Percentiles rank a stretch among this genome's conserved stretches.
Conservation (phyloP, 2,113 vertebrate species). For the Aldabrachelys gigantea region DNA sequence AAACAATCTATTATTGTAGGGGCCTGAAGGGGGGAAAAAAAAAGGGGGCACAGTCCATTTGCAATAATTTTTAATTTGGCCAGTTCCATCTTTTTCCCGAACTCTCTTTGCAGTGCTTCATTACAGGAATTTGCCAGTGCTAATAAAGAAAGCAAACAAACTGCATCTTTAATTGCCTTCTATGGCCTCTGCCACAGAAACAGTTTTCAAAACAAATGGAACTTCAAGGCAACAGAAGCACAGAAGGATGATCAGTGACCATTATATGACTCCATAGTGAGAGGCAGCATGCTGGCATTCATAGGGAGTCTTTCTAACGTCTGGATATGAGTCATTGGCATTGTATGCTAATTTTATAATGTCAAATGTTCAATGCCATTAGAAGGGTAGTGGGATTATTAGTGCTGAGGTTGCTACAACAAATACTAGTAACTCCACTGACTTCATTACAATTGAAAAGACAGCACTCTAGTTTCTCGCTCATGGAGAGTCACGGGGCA, state of each 20-base stretch:
- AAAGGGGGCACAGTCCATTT: neutral
- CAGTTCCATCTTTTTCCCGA: neutral
- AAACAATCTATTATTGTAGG: neutral
- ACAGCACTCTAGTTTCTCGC: neutral
- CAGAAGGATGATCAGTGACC: no score
- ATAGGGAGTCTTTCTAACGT: neutral
- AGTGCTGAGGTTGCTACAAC: neutral
- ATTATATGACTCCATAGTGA: neutral
- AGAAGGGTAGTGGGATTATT: neutral
- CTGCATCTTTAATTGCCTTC: neutral
- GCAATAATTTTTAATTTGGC: neutral
- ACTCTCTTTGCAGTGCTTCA: neutral
- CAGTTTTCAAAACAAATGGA: neutral
- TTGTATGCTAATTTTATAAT: neutral
- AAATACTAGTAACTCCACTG: neutral
- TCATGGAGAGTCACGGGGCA: neutral
- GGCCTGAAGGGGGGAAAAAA: neutral
- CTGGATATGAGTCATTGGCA: constrained; percentile 1
- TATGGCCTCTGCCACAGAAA: neutral
- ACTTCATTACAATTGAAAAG: neutral
- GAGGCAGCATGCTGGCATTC: neutral
- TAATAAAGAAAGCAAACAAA: neutral
- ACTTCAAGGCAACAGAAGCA: neutral
- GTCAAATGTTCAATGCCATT: neutral
- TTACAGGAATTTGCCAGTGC: neutral